phyloP scores from a whole-genome alignment of 92 coral and sea anemone species.

The Siderastrea radians region DNA sequence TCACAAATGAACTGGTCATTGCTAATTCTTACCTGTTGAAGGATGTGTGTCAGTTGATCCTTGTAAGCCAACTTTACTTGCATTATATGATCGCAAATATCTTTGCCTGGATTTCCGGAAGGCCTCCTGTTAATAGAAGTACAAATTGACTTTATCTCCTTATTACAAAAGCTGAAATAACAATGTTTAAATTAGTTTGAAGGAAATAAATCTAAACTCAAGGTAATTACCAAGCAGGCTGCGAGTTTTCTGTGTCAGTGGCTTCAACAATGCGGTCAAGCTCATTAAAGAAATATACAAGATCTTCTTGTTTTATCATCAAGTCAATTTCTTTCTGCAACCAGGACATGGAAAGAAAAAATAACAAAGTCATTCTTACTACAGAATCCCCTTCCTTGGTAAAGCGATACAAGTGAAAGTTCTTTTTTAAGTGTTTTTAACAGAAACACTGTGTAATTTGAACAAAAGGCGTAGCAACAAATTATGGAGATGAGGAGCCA shows the following conservation, averaged over 20 bases:
- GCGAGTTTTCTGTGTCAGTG: slow-evolving; percentile 19
- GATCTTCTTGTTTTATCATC: slow-evolving; percentile 95
- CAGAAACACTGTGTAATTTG: too few species aligned
- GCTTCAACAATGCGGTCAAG: slow-evolving; percentile 72
- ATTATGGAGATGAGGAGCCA: too few species aligned
- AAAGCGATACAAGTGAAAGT: too few species aligned
- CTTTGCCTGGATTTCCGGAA: slow-evolving; percentile 83
- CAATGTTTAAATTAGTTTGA: too few species aligned
- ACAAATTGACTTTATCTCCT: background rate
- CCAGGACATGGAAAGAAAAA: background rate
- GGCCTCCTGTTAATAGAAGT: slow-evolving; percentile 82
- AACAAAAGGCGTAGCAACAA: too few species aligned
- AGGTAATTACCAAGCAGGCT: slow-evolving; percentile 80
- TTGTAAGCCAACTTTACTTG: slow-evolving; percentile 74
- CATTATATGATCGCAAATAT: slow-evolving; percentile 87
- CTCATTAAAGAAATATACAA: slow-evolving; percentile 75
- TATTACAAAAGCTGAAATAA: too few species aligned
- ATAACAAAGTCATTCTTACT: too few species aligned
- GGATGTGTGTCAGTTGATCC: slow-evolving; percentile 77
- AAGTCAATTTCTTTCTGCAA: slow-evolving; percentile 86
- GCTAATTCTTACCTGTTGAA: slow-evolving; percentile 74
- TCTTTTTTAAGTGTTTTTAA: too few species aligned
- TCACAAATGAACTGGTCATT: background rate
- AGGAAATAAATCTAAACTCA: background rate
- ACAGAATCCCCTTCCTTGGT: too few species aligned